Evolutionary conservation across 2,113 vertebrate species (phyloP).

Genomic region (Leucosticte australis): DNA sequence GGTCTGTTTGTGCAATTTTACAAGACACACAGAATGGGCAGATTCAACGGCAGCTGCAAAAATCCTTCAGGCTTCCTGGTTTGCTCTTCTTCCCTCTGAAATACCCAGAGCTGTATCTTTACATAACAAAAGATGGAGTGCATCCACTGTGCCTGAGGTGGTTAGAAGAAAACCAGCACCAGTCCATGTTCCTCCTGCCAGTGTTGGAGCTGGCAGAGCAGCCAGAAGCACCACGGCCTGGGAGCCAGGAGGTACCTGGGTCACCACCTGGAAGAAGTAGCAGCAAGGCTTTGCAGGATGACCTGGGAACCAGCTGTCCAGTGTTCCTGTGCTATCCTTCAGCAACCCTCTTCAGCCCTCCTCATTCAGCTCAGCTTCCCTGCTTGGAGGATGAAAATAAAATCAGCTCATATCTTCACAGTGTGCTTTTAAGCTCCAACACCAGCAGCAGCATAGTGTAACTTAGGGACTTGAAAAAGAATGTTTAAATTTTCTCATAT

Average conservation of each 20-base stretch:
- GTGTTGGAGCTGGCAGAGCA: neutral
- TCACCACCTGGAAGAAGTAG: neutral
- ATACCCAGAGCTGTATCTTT: neutral
- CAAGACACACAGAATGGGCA: neutral
- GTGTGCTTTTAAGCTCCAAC: neutral
- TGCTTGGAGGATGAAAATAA: neutral
- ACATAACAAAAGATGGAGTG: neutral
- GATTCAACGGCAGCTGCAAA: neutral
- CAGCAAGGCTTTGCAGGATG: neutral
- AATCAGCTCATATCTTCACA: neutral
- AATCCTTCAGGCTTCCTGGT: neutral
- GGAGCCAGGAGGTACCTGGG: neutral
- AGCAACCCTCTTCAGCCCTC: neutral
- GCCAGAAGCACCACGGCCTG: rapidly evolving
- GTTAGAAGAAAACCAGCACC: neutral
- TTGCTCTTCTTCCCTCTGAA: neutral
- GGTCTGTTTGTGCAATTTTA: neutral
- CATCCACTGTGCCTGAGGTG: neutral
- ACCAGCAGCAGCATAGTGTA: neutral
- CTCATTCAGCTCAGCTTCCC: neutral
- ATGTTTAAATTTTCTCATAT: neutral
- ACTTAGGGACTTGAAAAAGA: neutral
- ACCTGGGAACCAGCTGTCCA: neutral
- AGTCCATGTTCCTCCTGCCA: neutral
- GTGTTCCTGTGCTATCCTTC: neutral